Base-by-base conservation (phyloP, 2,888 invertebrate species). In the Gonocerus acuteangulatus region DNA sequence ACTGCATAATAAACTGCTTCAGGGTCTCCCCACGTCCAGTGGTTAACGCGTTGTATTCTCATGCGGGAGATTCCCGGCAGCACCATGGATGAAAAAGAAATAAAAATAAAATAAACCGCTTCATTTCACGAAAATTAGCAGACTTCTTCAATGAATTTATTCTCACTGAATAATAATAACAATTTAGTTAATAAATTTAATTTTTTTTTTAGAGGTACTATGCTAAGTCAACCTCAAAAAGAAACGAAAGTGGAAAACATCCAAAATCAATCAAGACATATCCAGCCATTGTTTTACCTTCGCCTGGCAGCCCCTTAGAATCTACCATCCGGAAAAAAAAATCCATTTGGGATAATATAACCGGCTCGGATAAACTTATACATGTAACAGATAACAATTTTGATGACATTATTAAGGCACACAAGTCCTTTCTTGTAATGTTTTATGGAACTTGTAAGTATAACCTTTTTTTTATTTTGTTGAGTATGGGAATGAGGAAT, bases 391-490 rank as follows among this genome's bases (percentile, higher is more conserved):
- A 59, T 22, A 32, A 16, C 15, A 59, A 59, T 19, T 21, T 48
- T 19, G 48, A 59, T 18, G 32, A 59, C 15, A 23, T 36, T 21
- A 13, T 59, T 19, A 11, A 23, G 34, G 48, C 34, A 0, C 54
- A 54, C 42, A 42, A 44, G 11, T 18, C 54, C 9, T 21, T 54
- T 23, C 39, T 54, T 6, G 39, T 54, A 4, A 42, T 54, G 39
- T 54, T 54, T 13, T 54, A 54, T 42, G 54, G 54, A 15, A 42
- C 54, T 21, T 54, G 54, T 54, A 44, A 23, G 54, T 54, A 54
- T 54, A 15, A 32, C 2, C 23, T 2, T 32, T 2, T 13, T 27
- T 9, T 32, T 18, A 32, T 6, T 2, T 27, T 3, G 11, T 3
- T 27, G 23, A 6, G n/a, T 27, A 22, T n/a, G n/a, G 18, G 16